Evolutionary conservation across 2,113 vertebrate genomes (phyloP).

Genomic region (Silurus glanis): DNA sequence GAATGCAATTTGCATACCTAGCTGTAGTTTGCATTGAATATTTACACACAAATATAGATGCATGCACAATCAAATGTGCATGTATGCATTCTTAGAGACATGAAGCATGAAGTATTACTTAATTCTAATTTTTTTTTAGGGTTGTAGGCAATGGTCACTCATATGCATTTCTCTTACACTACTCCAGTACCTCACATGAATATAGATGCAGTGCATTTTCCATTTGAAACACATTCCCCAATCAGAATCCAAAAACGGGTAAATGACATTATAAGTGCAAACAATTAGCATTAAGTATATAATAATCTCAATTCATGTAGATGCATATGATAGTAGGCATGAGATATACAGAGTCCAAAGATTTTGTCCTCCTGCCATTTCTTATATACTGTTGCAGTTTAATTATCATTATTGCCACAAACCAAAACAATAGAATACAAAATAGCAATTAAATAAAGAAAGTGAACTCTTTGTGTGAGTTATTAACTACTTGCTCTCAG

Average conservation of each 20-base stretch:
- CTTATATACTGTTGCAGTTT: neutral
- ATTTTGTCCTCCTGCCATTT: neutral
- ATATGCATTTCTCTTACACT: neutral
- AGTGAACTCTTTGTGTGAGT: neutral
- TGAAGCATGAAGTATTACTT: constrained; percentile 1
- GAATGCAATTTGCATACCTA: constrained; percentile 58
- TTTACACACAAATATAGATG: neutral
- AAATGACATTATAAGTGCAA: neutral
- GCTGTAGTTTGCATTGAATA: constrained; percentile 14
- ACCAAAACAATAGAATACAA: neutral
- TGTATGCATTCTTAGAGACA: neutral
- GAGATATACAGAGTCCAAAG: neutral
- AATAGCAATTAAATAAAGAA: constrained; percentile 12
- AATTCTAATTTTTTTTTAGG: neutral
- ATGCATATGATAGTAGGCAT: neutral
- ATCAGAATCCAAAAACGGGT: neutral
- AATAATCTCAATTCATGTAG: neutral
- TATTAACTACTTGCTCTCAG: neutral
- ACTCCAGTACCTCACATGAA: neutral
- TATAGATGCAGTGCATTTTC: neutral
- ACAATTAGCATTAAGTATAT: neutral
- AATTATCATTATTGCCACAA: neutral
- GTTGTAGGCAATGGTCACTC: neutral
- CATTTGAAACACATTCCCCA: neutral
- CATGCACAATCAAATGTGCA: neutral